phyloP scores from a whole-genome alignment of 2,113 vertebrate species.

The Stigmatopora argus region DNA sequence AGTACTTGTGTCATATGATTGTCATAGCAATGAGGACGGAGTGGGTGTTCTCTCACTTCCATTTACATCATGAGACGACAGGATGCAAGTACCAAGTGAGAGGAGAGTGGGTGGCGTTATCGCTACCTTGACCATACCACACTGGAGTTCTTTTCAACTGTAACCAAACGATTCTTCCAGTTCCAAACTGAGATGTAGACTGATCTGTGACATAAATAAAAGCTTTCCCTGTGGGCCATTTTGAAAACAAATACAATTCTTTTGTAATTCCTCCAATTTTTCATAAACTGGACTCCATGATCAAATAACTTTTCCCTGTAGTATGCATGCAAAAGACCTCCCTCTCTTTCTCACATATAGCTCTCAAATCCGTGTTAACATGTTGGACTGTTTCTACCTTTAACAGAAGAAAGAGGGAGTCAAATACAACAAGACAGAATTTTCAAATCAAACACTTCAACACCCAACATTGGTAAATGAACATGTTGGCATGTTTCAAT shows the following conservation, averaged over 20 bases:
- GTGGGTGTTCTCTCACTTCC: slow-evolving; percentile 66
- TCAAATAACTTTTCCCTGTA: neutral
- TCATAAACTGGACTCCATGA: neutral
- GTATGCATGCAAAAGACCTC: neutral
- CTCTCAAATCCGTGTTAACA: neutral
- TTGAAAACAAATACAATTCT: neutral
- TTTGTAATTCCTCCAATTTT: neutral
- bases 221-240: neutral
- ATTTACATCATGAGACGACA: slow-evolving; percentile 59
- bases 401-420: too few relatives aligned
- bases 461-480: too few relatives aligned
- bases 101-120: slow-evolving; percentile 44
- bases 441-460: too few relatives aligned
- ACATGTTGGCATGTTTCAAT: too few relatives aligned
- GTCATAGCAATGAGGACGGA: slow-evolving; percentile 34
- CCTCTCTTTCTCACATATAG: neutral
- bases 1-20: slow-evolving; percentile 57
- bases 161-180: slow-evolving; percentile 7
- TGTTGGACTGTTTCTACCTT: too few relatives aligned
- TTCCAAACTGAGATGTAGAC: slow-evolving; percentile 1
- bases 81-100: slow-evolving; percentile 48
- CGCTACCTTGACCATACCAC: slow-evolving; percentile 37
- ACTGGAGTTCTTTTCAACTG: slow-evolving; percentile 18
- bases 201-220: neutral
- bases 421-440: too few relatives aligned